Conservation (phyloP, 2,113 vertebrate species). For the Osmerus mordax region DNA sequence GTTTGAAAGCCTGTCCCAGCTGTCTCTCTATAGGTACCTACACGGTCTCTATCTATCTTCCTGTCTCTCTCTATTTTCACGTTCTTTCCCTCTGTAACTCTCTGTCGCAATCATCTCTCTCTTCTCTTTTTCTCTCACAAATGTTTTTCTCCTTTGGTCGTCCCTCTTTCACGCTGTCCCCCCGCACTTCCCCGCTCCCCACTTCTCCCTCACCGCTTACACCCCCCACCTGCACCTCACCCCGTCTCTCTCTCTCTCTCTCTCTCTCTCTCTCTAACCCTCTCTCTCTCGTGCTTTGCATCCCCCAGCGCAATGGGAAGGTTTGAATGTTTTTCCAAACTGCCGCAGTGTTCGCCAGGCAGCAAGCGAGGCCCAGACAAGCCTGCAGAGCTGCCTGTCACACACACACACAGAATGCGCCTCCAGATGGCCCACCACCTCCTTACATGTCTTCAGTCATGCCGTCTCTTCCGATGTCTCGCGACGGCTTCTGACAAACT, state of each 20-base stretch:
- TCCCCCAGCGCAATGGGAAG: background rate
- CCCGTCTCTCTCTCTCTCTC: no score
- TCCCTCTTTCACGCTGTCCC: background rate
- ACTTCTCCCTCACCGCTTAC: no score
- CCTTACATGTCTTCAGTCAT: conserved; percentile 46
- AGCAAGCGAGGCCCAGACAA: background rate
- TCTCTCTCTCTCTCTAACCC: background rate
- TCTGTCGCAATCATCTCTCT: conserved; percentile 52
- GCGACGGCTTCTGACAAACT: conserved; percentile 29
- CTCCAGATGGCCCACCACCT: conserved; percentile 1
- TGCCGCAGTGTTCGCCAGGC: conserved; percentile 38
- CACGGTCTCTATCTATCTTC: background rate
- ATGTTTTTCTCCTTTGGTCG: background rate
- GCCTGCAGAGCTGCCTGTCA: background rate
- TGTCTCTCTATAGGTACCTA: background rate
- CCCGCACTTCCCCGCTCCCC: conserved; percentile 32
- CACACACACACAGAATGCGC: conserved; percentile 16
- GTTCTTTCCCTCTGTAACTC: conserved; percentile 5
- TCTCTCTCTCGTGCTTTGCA: conserved; percentile 38
- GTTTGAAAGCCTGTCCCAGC: background rate
- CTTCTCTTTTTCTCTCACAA: conserved; percentile 44
- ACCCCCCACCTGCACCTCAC: no score
- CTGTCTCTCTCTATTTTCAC: background rate
- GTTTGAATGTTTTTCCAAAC: conserved; percentile 33
- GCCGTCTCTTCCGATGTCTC: conserved; percentile 42